Evolutionary conservation across 1,140 invertebrate species (phyloP).

Genomic region (Brachystomella parvula): DNA sequence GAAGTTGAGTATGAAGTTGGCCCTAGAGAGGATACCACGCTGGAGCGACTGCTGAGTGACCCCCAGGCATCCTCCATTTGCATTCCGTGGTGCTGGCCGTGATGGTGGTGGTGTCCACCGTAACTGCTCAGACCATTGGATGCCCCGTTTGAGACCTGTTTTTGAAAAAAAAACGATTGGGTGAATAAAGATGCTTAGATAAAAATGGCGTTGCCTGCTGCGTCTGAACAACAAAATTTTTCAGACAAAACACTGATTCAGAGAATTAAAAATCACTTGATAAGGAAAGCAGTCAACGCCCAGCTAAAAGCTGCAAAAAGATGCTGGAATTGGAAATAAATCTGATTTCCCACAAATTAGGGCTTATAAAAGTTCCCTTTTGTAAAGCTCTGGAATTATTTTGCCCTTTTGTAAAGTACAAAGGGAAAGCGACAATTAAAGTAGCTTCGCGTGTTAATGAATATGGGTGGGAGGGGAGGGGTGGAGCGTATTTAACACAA

Average conservation of each 20-base stretch:
- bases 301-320: too few species aligned
- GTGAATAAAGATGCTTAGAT: too few species aligned
- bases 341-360: too few species aligned
- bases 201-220: background rate
- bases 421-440: too few species aligned
- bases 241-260: background rate
- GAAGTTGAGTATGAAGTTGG: constrained; percentile 25
- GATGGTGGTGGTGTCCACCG: background rate
- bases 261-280: background rate
- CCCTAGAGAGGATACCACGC: constrained; percentile 21
- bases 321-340: too few species aligned
- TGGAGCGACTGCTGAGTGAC: constrained; percentile 18
- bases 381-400: too few species aligned
- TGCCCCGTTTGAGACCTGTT: constrained; percentile 22
- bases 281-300: background rate
- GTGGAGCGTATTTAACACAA: background rate
- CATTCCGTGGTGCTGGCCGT: constrained; percentile 21
- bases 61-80: constrained; percentile 29
- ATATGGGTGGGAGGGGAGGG: too few species aligned
- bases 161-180: background rate
- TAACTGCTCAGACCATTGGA: background rate
- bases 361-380: too few species aligned
- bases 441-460: too few species aligned
- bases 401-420: too few species aligned
- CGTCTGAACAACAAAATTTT: background rate